phyloP scores from a whole-genome alignment of 1,140 invertebrate genomes.

The Drosophila subpulchrella region DNA sequence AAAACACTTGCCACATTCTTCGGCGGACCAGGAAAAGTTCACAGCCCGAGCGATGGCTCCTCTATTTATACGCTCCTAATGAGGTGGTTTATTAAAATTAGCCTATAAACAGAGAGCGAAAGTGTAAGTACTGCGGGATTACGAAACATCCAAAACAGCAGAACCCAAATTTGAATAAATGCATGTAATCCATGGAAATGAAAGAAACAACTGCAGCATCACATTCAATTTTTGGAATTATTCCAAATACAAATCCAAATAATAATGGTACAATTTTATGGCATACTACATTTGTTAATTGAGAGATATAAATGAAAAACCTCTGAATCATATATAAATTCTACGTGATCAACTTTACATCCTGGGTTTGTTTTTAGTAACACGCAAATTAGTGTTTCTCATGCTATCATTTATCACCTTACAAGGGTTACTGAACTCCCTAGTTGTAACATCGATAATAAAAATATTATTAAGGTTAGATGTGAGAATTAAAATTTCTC shows the following conservation, averaged over 20 bases:
- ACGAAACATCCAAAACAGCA: slow-evolving; percentile 4
- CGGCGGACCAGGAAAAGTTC: slow-evolving; percentile 44
- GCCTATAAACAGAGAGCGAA: slow-evolving; percentile 25
- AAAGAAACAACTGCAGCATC: background rate
- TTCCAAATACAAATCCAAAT: too few species aligned
- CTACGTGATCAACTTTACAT: background rate
- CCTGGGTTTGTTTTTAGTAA: background rate
- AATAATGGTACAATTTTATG: too few species aligned
- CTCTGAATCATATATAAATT: background rate
- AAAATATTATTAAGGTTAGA: background rate
- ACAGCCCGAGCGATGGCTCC: slow-evolving; percentile 50
- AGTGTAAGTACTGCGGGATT: slow-evolving; percentile 16
- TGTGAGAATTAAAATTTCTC: too few species aligned
- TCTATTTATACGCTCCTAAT: slow-evolving; percentile 56
- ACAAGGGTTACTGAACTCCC: background rate
- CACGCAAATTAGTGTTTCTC: background rate
- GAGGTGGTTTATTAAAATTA: slow-evolving; percentile 45
- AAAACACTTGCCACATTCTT: slow-evolving; percentile 63
- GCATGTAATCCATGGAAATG: too few species aligned
- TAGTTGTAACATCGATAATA: background rate
- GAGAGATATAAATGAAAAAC: too few species aligned
- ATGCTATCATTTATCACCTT: background rate
- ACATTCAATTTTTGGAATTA: too few species aligned
- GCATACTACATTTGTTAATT: too few species aligned
- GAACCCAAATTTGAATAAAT: background rate